phyloP scores from a whole-genome alignment of 2,797 vertebrate species.

The Sciaenops ocellatus region DNA sequence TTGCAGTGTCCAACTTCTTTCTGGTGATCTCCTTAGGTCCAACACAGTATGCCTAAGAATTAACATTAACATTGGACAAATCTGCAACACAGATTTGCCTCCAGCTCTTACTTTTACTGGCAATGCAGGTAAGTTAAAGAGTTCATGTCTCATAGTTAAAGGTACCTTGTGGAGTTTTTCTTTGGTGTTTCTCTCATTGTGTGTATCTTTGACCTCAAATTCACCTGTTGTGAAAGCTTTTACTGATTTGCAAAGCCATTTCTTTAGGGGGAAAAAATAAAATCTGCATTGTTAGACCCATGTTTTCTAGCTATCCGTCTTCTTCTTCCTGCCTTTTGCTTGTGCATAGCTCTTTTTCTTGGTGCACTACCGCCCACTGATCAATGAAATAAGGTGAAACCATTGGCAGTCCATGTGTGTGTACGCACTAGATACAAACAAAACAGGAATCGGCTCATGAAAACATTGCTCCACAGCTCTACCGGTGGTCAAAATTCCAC shows the following conservation, averaged over 20 bases:
- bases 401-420: background rate
- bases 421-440: background rate
- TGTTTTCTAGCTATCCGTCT: background rate
- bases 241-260: no score
- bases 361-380: background rate
- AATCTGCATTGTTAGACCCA: background rate
- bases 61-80: background rate
- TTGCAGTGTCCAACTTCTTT: background rate
- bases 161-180: no score
- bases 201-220: no score
- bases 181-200: no score
- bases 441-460: background rate
- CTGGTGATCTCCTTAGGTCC: background rate
- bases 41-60: background rate
- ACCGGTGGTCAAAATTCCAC: background rate
- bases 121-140: background rate
- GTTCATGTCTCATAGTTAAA: no score
- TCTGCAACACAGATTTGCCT: background rate
- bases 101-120: background rate
- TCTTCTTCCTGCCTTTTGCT: no score
- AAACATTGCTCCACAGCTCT: background rate
- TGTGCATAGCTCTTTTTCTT: background rate
- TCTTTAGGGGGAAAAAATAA: no score
- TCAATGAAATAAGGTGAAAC: background rate
- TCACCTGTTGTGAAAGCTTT: background rate